Base-by-base conservation (phyloP, 2,797 vertebrate genomes). In the Pyrocephalus nanus region DNA sequence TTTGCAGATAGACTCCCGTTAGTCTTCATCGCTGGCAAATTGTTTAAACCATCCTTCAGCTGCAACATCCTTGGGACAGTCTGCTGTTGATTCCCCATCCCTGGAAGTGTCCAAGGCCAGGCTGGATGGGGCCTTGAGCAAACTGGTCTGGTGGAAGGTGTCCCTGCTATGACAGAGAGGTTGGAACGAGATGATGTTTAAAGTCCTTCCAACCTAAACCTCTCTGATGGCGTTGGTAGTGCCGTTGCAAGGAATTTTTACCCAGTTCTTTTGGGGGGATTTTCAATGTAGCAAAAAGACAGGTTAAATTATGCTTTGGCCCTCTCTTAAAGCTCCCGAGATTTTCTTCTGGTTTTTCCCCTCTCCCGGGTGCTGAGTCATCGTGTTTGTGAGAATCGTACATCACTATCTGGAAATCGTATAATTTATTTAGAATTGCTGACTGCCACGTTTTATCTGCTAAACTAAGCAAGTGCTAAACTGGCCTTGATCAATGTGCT, bases 401-500 rank as follows among this genome's bases (percentile, higher is more conserved):
- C 65, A 73, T 92, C 83, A 48, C 83, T 77, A 25, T 76, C 86
- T 88, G 77, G 86, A 76, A 88, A 77, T 86, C 0, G 0, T 50
- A 2, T 60, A 23, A 79, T 58, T 91, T 76, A 38, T 82, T 79
- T 70, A 70, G 69, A 83, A 90, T 9, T 82, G 95, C 92, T 95
- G 88, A 95, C 93, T 77, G 62, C 69, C 83, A 34, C 91, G 26
- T 67, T 92, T 93, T 83, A 90, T 90, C 61, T 93, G 94, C 94
- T 93, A 76, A 92, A 79, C 82, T 83, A 80, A 95, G 92, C 95
- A 88, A 92, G 43, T 69, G 9, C 38, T 70, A 17, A 92, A 47
- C 92, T 66, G 91, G 75, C 75, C 77, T 75, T 75, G 92, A 93
- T 93, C 93, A 72, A 86, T 88, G 74, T n/a, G 34, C 80, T 62